Percentiles rank a stretch among this genome's conserved stretches.
Conservation (phyloP, 2,888 invertebrate species). For the Lithophane leautieri region DNA sequence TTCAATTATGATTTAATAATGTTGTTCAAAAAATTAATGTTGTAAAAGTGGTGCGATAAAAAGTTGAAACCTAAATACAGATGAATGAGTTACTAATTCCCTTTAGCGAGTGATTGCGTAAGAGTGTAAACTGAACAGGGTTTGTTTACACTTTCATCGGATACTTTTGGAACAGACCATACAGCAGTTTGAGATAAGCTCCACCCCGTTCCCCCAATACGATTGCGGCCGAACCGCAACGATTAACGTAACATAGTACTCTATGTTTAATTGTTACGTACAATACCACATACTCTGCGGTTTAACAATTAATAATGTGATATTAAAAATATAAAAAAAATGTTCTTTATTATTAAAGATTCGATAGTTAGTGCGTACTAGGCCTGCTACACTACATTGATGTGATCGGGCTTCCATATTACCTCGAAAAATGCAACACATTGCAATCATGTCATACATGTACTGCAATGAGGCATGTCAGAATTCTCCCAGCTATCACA, state of each 20-base stretch:
- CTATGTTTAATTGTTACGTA: no score
- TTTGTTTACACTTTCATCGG: background rate
- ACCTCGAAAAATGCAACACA: constrained; percentile 34
- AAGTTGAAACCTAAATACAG: background rate
- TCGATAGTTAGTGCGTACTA: constrained; percentile 36
- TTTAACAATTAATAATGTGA: constrained; percentile 9
- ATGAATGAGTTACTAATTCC: background rate
- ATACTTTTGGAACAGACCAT: background rate
- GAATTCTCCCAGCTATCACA: constrained; percentile 37
- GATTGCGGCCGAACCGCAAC: background rate
- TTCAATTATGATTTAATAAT: background rate
- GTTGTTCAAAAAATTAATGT: background rate
- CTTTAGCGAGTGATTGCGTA: background rate
- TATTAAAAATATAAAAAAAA: no score
- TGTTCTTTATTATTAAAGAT: background rate
- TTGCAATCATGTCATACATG: constrained; percentile 27
- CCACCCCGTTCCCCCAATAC: background rate
- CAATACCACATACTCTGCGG: background rate
- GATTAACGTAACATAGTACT: background rate
- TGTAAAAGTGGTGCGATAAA: background rate
- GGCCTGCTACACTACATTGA: constrained; percentile 17
- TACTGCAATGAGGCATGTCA: constrained; percentile 39
- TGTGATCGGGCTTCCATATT: constrained; percentile 6
- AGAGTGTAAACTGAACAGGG: background rate
- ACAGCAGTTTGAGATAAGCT: background rate